Evolutionary conservation across 2,888 invertebrate genomes (phyloP), one percentile per base, ranked within the genome.

Genomic region (Brenthis ino): DNA sequence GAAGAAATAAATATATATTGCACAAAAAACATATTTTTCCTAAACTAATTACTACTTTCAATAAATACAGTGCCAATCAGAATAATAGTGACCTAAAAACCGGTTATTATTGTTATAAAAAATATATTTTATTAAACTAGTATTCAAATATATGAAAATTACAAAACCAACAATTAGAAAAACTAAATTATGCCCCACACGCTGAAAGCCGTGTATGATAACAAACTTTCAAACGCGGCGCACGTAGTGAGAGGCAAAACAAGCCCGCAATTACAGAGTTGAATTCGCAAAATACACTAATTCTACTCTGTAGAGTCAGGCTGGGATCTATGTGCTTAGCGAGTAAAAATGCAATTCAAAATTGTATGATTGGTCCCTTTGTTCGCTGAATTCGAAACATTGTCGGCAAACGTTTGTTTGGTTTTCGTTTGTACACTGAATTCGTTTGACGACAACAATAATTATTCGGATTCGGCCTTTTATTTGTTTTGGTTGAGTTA

Each of bases 321-420:
- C 53, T 61, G 63, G 71, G 69, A 69, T 72, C 71, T 74, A 72
- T 75, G 74, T 75, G 73, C 74, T 75, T 75, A 73, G 74, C 74
- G 73, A 74, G 74, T 74, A 73, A 74, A 77, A 77, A 75, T 74
- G 71, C 72, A 72, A 73, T 74, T 72, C 71, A 71, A 76, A 77
- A 75, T 76, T 74, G 75, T 77, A 74, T 77, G 76, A 77, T 76
- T 76, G 73, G 75, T 72, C 70, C 72, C 76, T 74, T 77, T 77
- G 74, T 77, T 73, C 70, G 65, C 24, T 73, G 69, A 71, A 74
- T 72, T 67, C 70, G 74, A 57, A 69, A 71, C 69, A 67, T 69
- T 60, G 69, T 72, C 67, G 67, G 69, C 74, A 71, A 67, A 61
- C 68, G 61, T 68, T 56, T 56, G 73, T 72, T 74, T 69, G 71